A percentile compares a stretch with the other conserved stretches of the same genome.
Conservation (phyloP, 2,797 vertebrate species). For the Melopsittacus undulatus region DNA sequence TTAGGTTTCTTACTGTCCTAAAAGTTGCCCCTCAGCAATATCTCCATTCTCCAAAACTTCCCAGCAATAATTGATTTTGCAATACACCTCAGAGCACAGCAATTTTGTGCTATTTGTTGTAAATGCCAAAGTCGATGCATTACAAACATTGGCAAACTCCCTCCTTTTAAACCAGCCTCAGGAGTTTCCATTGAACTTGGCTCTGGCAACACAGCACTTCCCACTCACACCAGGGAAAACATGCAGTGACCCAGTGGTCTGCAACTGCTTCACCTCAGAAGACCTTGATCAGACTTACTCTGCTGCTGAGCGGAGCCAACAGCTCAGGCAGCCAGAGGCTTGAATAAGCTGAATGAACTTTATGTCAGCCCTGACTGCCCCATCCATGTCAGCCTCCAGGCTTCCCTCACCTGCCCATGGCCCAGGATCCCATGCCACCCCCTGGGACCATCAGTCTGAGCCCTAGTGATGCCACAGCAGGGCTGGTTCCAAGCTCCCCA, state of each 20-base stretch:
- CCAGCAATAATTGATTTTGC: constrained; percentile 39
- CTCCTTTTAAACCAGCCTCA: not conserved
- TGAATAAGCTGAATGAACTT: not conserved
- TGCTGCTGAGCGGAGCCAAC: fast-evolving
- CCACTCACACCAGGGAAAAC: not conserved
- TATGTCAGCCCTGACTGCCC: not conserved
- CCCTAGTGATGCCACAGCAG: fast-evolving
- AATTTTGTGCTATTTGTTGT: constrained; percentile 2
- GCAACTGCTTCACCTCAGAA: not conserved
- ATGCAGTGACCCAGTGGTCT: not conserved
- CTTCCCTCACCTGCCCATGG: fast-evolving
- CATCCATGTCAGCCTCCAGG: fast-evolving
- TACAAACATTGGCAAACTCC: not conserved
- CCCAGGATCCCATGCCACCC: not conserved
- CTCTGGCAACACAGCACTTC: not conserved
- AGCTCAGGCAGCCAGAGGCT: not conserved
- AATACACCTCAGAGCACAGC: constrained; percentile 5
- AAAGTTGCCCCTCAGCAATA: constrained; percentile 15
- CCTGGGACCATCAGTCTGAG: not conserved
- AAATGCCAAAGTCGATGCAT: not conserved
- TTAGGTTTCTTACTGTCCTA: not conserved
- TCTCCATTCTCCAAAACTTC: constrained; percentile 7
- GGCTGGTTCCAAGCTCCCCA: fast-evolving
- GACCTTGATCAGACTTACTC: fast-evolving
- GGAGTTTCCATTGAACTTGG: not conserved